Base-by-base conservation (phyloP, 1,140 invertebrate species). In the Lordiphosa mommai region DNA sequence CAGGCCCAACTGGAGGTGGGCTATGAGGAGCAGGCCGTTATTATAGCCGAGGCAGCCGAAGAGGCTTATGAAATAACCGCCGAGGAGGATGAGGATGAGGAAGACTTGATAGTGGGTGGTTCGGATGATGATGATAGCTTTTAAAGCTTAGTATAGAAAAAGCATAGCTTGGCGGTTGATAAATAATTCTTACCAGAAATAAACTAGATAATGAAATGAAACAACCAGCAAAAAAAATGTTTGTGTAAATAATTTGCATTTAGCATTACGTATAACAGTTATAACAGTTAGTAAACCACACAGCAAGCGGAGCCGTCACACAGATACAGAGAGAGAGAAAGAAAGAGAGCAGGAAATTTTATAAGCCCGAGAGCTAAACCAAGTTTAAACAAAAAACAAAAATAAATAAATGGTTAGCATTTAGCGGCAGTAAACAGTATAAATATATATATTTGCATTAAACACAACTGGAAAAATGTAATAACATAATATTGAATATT, bases 271-370 rank as follows among this genome's bases (percentile, higher is more conserved):
- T 46, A 37, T 16, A 32, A 66, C 13, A 50, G 29, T 34, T 27
- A 47, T 32, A 52, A 13, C 14, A 56, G 30, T 41, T 61, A 47
- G 16, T 40, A 53, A 51, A 51, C n/a, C n/a, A 30, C 49, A 80
- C 52, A 71, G 70, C 48, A 82, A 82, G 76, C 57, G 77, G 61
- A 82, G 53, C 76, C 76, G 76, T 82, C 76, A 74, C 76, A 80
- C 56, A 43, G 34, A 50, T 37, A 33, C 13, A 20, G 12, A 41
- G 34, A 23, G 16, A 23, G 6, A 3, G 4, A 10, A 20, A 9
- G 13, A 36, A 20, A 56, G n/a, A n/a, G n/a, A n/a, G n/a, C 23
- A 32, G 43, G 43, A 58, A 40, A 40, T 60, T 73, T 79, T 79
- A 59, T 67, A 67, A 67, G 44, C 36, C 43, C 47, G 55, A n/a